phyloP scores from a whole-genome alignment of 2,888 invertebrate species.

The Strigamia transsilvanica region DNA sequence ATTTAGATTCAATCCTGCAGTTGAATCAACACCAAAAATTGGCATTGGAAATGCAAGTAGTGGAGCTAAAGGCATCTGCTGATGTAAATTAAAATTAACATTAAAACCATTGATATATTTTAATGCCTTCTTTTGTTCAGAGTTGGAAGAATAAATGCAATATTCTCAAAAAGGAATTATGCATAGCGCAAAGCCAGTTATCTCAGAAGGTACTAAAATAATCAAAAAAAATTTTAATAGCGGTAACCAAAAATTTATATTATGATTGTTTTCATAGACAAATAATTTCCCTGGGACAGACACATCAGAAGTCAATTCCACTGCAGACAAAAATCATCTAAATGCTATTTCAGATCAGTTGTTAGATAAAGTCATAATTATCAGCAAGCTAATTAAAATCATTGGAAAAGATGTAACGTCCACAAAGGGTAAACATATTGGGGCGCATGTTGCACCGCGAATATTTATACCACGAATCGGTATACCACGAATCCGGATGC shows the following conservation, averaged over 20 bases:
- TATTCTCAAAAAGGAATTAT: not conserved
- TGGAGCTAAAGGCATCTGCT: not conserved
- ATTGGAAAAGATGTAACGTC: no score
- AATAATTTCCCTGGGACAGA: no score
- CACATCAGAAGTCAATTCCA: no score
- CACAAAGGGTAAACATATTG: no score
- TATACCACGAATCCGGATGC: no score
- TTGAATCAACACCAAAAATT: not conserved
- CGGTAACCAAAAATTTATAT: no score
- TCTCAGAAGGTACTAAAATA: not conserved
- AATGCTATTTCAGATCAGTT: no score
- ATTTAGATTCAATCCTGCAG: not conserved
- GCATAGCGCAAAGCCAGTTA: not conserved
- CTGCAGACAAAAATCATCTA: no score
- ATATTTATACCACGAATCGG: no score
- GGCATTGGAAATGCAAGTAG: not conserved
- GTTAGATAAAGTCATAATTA: no score
- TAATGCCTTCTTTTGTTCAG: not conserved
- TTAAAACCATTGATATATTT: not conserved
- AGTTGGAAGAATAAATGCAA: not conserved
- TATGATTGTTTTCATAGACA: not conserved
- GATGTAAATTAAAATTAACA: not conserved
- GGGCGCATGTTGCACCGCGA: no score
- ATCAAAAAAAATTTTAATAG: not conserved
- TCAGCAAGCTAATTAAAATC: no score